phyloP scores from a whole-genome alignment of 1,140 invertebrate species.

The Brachionus plicatilis region DNA sequence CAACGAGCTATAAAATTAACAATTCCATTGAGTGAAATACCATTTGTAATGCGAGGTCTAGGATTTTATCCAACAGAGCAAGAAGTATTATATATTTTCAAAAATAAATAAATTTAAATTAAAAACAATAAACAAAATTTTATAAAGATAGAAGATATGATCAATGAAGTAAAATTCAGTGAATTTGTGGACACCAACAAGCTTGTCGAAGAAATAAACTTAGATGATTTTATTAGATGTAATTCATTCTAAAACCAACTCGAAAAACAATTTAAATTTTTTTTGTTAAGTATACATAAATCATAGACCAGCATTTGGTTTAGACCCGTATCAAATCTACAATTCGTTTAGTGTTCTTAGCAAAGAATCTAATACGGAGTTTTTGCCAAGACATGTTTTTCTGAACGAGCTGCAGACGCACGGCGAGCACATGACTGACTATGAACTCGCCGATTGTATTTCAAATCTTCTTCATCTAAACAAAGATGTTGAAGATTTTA shows the following conservation, averaged over 20 bases:
- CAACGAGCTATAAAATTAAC: constrained; percentile 59
- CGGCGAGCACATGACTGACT: constrained; percentile 56
- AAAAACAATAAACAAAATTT: neutral
- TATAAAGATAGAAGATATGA: constrained; percentile 63
- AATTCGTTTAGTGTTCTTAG: constrained; percentile 51
- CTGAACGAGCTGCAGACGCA: constrained; percentile 51
- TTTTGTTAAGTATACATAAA: constrained; percentile 62
- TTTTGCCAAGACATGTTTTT: constrained; percentile 47
- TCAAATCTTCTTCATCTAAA: constrained; percentile 53
- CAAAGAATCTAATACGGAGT: constrained; percentile 42
- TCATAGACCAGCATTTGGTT: constrained; percentile 62
- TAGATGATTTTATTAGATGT: constrained; percentile 66
- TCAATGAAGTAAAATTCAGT: constrained; percentile 64
- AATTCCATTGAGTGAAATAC: constrained; percentile 63
- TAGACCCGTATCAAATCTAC: constrained; percentile 49
- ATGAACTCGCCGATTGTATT: constrained; percentile 55
- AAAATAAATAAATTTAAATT: neutral
- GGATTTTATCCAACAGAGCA: constrained; percentile 68
- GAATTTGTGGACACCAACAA: constrained; percentile 59
- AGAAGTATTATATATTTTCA: constrained; percentile 58
- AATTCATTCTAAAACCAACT: constrained; percentile 38
- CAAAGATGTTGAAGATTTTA: constrained; percentile 44
- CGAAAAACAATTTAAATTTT: neutral
- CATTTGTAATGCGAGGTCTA: constrained; percentile 67
- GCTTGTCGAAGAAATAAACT: constrained; percentile 61